A percentile compares a stretch with the other conserved stretches of the same genome.
Conservation (phyloP, 2,113 vertebrate species). For the Chionodraco myersi region DNA sequence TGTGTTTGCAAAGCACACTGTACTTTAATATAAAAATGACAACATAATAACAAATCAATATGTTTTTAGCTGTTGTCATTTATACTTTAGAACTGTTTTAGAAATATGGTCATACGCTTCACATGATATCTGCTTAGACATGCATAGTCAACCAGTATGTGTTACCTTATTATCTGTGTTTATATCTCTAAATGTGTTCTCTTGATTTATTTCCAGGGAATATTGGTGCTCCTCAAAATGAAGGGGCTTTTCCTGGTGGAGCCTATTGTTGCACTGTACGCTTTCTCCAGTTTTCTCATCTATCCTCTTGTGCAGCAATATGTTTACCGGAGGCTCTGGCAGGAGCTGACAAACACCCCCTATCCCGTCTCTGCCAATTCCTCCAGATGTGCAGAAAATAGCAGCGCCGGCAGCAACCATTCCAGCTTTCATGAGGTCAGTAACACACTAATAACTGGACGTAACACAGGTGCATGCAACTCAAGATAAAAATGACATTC, state of each 20-base stretch:
- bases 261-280: slow-evolving; percentile 88
- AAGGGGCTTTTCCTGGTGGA: slow-evolving; percentile 88
- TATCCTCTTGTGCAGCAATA: slow-evolving; percentile 89
- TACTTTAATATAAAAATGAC: background rate
- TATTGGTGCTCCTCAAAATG: slow-evolving; percentile 64
- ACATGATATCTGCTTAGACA: background rate
- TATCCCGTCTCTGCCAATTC: slow-evolving; percentile 76
- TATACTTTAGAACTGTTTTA: too few relatives aligned
- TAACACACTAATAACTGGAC: background rate
- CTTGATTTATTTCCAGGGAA: slow-evolving; percentile 2
- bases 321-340: slow-evolving; percentile 91
- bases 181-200: background rate
- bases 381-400: slow-evolving; percentile 79
- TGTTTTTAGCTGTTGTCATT: background rate
- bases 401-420: slow-evolving; percentile 62
- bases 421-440: slow-evolving; percentile 70
- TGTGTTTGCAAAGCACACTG: background rate
- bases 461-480: background rate
- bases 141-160: background rate
- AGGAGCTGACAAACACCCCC: slow-evolving; percentile 85
- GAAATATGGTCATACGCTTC: background rate
- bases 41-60: background rate
- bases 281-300: slow-evolving; percentile 84
- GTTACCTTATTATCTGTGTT: background rate
- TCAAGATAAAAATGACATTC: background rate